phyloP scores from a whole-genome alignment of 2,113 vertebrate genomes.

The Caracal caracal region DNA sequence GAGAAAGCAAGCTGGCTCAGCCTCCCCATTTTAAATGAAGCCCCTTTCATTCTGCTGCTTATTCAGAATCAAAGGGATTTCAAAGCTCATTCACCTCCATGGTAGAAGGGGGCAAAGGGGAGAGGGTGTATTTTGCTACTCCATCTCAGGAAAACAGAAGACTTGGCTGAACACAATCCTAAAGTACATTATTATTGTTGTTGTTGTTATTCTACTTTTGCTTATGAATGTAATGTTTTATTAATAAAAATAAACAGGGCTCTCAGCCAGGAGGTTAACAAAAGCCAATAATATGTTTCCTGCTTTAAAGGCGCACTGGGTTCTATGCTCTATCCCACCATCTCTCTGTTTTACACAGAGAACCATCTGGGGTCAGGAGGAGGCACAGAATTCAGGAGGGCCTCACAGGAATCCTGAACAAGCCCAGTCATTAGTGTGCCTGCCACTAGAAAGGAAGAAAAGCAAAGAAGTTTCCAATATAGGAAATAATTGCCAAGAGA shows the following conservation, averaged over 20 bases:
- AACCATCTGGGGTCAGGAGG: neutral
- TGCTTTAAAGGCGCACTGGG: neutral
- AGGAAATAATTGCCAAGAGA: slow-evolving; percentile 12
- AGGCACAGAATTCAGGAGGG: neutral
- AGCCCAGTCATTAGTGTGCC: neutral
- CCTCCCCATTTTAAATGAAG: slow-evolving; percentile 53
- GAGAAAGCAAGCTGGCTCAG: slow-evolving; percentile 45
- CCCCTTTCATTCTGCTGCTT: neutral
- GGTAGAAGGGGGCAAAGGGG: neutral
- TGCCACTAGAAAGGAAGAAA: neutral
- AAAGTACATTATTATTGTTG: neutral
- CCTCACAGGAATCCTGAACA: slow-evolving; percentile 7
- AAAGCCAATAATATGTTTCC: neutral
- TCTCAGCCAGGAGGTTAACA: slow-evolving; percentile 14
- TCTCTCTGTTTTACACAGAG: neutral
- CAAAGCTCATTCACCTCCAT: slow-evolving; percentile 10
- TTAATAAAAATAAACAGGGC: neutral
- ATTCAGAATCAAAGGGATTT: slow-evolving; percentile 67
- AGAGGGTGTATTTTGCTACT: neutral
- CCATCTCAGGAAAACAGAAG: neutral
- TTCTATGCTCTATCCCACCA: neutral
- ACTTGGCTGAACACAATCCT: neutral
- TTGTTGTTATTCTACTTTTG: neutral
- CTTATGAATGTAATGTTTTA: slow-evolving; percentile 25
- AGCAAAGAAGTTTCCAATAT: neutral